phyloP scores from a whole-genome alignment of 2,113 vertebrate species.

The Neopipo cinnamomea region DNA sequence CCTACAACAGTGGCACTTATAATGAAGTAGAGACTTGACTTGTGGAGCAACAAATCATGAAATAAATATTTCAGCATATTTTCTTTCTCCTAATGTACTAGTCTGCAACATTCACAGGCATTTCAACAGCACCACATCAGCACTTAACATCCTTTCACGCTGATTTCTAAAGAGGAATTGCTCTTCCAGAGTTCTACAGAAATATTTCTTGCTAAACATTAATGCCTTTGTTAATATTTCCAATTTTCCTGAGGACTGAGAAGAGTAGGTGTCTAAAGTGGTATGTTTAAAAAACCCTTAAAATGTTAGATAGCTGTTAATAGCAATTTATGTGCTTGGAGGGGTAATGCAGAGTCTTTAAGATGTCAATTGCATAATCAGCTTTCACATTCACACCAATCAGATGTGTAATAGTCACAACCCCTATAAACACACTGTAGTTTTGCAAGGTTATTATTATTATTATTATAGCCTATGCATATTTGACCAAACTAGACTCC shows the following conservation, averaged over 20 bases:
- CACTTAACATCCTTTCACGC: neutral
- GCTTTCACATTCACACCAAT: neutral
- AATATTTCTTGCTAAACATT: neutral
- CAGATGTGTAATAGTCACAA: neutral
- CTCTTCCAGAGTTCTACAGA: neutral
- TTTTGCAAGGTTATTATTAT: neutral
- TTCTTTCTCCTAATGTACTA: neutral
- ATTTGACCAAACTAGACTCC: neutral
- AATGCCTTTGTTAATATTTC: neutral
- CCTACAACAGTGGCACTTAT: neutral
- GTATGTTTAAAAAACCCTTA: neutral
- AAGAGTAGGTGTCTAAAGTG: rapidly evolving
- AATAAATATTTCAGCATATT: neutral
- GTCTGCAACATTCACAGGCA: neutral
- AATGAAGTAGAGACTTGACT: neutral
- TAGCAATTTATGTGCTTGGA: neutral
- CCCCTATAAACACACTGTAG: neutral
- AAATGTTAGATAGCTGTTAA: neutral
- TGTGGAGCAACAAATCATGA: neutral
- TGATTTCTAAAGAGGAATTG: neutral
- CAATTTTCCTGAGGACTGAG: neutral
- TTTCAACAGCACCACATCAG: neutral
- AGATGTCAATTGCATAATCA: neutral
- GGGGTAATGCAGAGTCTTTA: neutral
- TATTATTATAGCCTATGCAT: neutral